Conservation (phyloP, 1,140 invertebrate species). For the Papilio xuthus region DNA sequence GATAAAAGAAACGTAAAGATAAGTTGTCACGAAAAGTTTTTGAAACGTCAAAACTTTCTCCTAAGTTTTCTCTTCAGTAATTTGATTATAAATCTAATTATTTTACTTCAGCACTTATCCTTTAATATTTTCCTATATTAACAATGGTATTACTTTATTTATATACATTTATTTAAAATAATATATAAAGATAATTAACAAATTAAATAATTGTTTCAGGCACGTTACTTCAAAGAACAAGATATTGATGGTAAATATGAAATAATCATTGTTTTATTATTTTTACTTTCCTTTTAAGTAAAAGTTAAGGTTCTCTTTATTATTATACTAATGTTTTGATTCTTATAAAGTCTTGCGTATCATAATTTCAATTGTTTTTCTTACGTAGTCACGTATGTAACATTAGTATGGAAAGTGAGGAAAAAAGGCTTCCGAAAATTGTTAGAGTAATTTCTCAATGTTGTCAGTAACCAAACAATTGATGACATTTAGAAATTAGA, state of each 20-base stretch:
- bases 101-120: neutral
- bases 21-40: slow-evolving; percentile 16
- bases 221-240: slow-evolving; percentile 91
- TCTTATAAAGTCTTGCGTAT: too few species aligned
- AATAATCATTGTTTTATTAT: too few species aligned
- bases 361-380: too few species aligned
- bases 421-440: too few species aligned
- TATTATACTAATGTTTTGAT: too few species aligned
- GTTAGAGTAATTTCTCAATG: too few species aligned
- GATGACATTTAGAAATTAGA: too few species aligned
- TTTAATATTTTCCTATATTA: neutral
- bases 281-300: too few species aligned
- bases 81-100: neutral
- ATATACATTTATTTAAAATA: neutral
- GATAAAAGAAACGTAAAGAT: neutral
- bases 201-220: slow-evolving; percentile 80
- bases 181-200: slow-evolving; percentile 2
- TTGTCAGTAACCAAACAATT: too few species aligned
- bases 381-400: too few species aligned
- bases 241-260: slow-evolving; percentile 88
- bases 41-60: slow-evolving; percentile 31
- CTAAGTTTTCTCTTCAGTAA: neutral
- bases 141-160: slow-evolving; percentile 4
- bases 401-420: too few species aligned
- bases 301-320: too few species aligned